A percentile compares a stretch with the other conserved stretches of the same genome.
phyloP scores from a whole-genome alignment of 2,888 invertebrate species.

The Agriopis leucophaearia region DNA sequence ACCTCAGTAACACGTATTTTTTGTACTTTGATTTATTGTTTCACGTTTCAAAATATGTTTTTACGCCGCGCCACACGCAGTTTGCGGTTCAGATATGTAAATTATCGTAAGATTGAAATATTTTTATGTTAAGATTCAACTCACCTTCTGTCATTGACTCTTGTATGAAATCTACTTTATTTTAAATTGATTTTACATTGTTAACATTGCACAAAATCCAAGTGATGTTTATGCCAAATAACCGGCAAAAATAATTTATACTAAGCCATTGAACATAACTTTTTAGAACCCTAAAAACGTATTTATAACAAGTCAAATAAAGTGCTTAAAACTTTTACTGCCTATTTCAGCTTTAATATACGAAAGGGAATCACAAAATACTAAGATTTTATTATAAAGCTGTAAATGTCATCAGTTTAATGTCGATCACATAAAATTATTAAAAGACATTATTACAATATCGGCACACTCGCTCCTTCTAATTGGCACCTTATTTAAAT shows the following conservation, averaged over 20 bases:
- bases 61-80: constrained; percentile 80
- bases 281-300: not conserved
- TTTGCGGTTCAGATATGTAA: constrained; percentile 69
- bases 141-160: not conserved
- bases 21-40: constrained; percentile 84
- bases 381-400: constrained; percentile 62
- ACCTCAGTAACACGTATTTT: constrained; percentile 81
- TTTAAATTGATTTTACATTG: no score
- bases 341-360: constrained; percentile 12
- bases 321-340: constrained; percentile 19
- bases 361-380: constrained; percentile 28
- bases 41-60: constrained; percentile 79
- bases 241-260: not conserved
- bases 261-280: not conserved
- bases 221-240: not conserved
- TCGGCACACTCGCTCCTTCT: constrained; percentile 65
- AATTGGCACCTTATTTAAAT: constrained; percentile 83
- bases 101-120: constrained; percentile 51
- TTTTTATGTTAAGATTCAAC: constrained; percentile 20
- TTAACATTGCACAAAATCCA: no score
- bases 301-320: constrained; percentile 9
- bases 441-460: constrained; percentile 68
- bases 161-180: not conserved
- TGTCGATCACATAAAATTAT: constrained; percentile 68
- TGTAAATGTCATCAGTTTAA: constrained; percentile 61